phyloP scores from a whole-genome alignment of 2,113 vertebrate genomes.

The Coracopsis vasa region DNA sequence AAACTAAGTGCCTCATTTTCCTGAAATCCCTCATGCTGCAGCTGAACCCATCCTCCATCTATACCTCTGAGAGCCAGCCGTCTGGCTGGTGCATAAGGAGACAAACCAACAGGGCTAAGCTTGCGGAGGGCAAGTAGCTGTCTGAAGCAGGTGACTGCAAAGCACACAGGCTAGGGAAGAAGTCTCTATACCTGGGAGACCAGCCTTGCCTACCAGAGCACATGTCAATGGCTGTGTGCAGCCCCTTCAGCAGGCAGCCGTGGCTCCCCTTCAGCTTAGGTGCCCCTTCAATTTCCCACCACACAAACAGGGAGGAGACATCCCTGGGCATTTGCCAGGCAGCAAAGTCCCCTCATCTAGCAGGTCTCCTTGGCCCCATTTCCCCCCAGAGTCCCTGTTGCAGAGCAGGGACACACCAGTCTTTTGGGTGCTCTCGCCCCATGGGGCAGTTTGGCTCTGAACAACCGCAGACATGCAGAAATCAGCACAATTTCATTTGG shows the following conservation, averaged over 20 bases:
- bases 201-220: neutral
- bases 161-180: neutral
- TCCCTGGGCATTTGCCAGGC: accelerated
- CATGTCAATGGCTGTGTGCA: too few relatives aligned
- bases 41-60: accelerated
- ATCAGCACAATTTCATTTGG: neutral
- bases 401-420: neutral
- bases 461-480: neutral
- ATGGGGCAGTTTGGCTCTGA: accelerated
- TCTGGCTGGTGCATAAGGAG: neutral
- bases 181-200: neutral
- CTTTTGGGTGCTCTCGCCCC: neutral
- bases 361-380: neutral
- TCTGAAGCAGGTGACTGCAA: neutral
- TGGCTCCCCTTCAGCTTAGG: neutral
- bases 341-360: neutral
- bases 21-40: neutral
- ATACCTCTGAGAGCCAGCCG: accelerated
- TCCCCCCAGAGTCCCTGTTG: neutral
- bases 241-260: accelerated
- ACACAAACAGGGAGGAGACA: neutral
- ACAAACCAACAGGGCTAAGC: neutral
- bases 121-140: neutral
- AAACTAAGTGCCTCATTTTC: neutral
- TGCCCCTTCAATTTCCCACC: neutral